Evolutionary conservation across 2,113 vertebrate genomes (phyloP), one percentile per base, ranked within the genome.

Genomic region (Ctenomys sociabilis): DNA sequence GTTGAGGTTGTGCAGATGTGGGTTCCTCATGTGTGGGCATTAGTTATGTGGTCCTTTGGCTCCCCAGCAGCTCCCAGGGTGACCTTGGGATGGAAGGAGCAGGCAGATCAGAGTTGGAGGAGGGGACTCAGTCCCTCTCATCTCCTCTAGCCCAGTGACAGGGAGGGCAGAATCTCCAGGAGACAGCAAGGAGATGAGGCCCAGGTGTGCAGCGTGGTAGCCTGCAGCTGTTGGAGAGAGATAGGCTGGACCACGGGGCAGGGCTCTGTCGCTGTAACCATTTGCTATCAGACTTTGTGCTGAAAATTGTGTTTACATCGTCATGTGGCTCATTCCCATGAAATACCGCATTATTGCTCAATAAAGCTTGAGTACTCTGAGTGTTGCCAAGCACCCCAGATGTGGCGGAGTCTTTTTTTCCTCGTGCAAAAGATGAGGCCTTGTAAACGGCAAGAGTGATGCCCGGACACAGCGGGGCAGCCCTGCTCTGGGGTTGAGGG

Each of bases 321-420:
- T 59, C 0, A 8, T 26, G 43, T 70, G 1, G 22, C 88, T 91
- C 90, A 82, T 96, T 59, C 66, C 95, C 94, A 59, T 89, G 88
- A 95, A 91, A 90, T 70, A 45, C 88, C 22, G 26, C 94, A 40
- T 95, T 7, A 0, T 11, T 49, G 83, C 89, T 28, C 32, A 97
- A 97, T 98, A 98, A 98, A 98, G 94, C 93, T 88, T 73, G 16
- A 63, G 85, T 90, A 45, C 78, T 81, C 87, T n/a, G 59, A 91
- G 19, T 17, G 54, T 78, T 73, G 70, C 59, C 70, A 72, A 82
- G 84, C 40, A 28, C 7, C 3, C 2, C 40, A 14, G 0, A 3
- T 37, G 91, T 54, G 37, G 35, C 72, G 0, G 5, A 30, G 75
- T 88, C n/a, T 84, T 28, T 85, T 70, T 49, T 14, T 40, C 17